Conservation (phyloP, 2,113 vertebrate genomes). For the Climacteris rufus region DNA sequence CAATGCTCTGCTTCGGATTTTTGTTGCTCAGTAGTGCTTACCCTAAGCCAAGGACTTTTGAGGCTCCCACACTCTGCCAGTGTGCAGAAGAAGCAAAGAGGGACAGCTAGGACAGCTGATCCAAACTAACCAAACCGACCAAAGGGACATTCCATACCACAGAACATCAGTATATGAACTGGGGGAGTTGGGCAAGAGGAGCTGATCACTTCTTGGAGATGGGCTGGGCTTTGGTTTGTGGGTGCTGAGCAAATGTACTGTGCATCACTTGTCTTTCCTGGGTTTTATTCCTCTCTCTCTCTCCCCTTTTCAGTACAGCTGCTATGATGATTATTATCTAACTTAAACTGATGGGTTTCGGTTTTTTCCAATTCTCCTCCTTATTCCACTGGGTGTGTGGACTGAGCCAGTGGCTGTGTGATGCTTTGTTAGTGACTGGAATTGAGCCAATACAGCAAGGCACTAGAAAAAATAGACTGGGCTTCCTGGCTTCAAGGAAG, state of each 20-base stretch:
- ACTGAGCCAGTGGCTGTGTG: not conserved
- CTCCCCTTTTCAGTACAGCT: not conserved
- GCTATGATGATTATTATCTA: not conserved
- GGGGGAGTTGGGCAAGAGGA: not conserved
- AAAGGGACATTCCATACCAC: not conserved
- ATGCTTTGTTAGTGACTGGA: not conserved
- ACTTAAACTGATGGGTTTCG: not conserved
- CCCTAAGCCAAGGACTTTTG: not conserved
- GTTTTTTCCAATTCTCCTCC: not conserved
- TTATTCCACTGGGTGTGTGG: too few relatives aligned
- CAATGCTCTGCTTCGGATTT: not conserved
- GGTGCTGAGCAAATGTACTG: not conserved
- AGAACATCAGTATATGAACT: not conserved
- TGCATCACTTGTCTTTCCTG: not conserved
- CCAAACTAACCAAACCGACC: not conserved
- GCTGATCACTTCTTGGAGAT: not conserved
- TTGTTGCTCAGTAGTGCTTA: not conserved
- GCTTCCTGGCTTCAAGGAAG: not conserved
- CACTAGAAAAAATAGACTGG: not conserved
- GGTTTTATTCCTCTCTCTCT: not conserved
- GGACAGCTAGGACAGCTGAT: not conserved
- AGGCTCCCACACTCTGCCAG: not conserved
- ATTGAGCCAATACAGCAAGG: not conserved
- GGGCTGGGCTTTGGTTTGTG: fast-evolving
- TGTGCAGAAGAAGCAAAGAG: not conserved